These are phyloP conservation scores for Papilio polyxenes DNA, from an alignment of 1,140 invertebrate species.

Conservation along the genomic window DNA sequence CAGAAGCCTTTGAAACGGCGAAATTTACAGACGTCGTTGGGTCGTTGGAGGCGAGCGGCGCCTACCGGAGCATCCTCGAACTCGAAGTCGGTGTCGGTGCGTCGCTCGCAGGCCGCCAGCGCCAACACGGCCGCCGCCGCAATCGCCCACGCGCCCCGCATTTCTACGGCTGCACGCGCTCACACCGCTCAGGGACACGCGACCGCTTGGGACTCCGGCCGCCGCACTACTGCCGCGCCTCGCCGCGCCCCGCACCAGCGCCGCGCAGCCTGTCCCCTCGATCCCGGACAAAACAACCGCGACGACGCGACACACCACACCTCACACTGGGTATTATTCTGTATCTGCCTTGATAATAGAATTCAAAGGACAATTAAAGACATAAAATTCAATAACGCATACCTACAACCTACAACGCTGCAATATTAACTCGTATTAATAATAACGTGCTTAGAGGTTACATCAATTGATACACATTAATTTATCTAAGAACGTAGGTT, in stretches of 20 bases:
- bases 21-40: background rate
- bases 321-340: no score
- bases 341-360: no score
- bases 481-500: no score
- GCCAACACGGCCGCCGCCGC: slow-evolving; percentile 48
- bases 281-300: background rate
- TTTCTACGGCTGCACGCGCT: slow-evolving; percentile 28
- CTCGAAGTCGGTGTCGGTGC: slow-evolving; percentile 72
- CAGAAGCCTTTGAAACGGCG: background rate
- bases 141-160: slow-evolving; percentile 42
- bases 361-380: no score
- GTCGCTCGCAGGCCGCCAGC: slow-evolving; percentile 49
- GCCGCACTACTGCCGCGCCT: slow-evolving; percentile 13
- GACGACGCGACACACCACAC: background rate
- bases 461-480: no score
- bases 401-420: no score
- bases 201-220: slow-evolving; percentile 38
- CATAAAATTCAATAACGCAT: no score
- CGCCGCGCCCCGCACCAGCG: background rate
- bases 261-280: no score
- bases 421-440: no score
- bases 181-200: slow-evolving; percentile 40
- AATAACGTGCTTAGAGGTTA: no score
- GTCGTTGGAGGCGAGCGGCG: background rate
- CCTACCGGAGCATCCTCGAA: slow-evolving; percentile 73